A percentile compares a stretch with the other conserved stretches of the same genome.
phyloP scores from a whole-genome alignment of 2,888 invertebrate genomes.

The Polymixis lichenea region DNA sequence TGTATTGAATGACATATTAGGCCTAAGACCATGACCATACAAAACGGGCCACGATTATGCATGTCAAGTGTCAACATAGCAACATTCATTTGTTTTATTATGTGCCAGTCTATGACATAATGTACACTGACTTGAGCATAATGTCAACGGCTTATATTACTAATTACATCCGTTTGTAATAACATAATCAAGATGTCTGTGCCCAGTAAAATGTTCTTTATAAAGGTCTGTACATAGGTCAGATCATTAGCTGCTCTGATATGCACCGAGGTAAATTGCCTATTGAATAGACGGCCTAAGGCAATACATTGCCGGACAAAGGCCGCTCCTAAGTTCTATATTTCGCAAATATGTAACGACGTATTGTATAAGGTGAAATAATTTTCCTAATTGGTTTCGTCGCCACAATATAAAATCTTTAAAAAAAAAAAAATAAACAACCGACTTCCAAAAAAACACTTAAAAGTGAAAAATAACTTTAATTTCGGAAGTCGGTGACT shows the following conservation, averaged over 20 bases:
- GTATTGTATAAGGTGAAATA: slow-evolving; percentile 9
- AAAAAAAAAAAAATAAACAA: too few relatives aligned
- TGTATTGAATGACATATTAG: slow-evolving; percentile 14
- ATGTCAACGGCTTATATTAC: slow-evolving; percentile 49
- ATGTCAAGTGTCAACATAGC: slow-evolving; percentile 24
- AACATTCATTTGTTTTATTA: slow-evolving; percentile 25
- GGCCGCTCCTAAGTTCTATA: slow-evolving; percentile 41
- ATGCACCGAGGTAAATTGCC: slow-evolving; percentile 38
- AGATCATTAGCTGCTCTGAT: slow-evolving; percentile 34
- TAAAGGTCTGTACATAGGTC: slow-evolving; percentile 41
- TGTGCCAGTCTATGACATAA: slow-evolving; percentile 40
- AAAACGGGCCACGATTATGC: slow-evolving; percentile 11
- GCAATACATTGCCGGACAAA: slow-evolving; percentile 24
- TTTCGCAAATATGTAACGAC: slow-evolving; percentile 41
- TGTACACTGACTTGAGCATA: slow-evolving; percentile 37
- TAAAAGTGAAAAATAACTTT: too few relatives aligned
- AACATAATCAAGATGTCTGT: slow-evolving; percentile 49
- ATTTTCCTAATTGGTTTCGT: background rate
- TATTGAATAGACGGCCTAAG: slow-evolving; percentile 39
- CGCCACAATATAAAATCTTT: background rate
- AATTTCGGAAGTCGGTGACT: too few relatives aligned
- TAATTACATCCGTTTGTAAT: slow-evolving; percentile 47
- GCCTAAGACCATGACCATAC: slow-evolving; percentile 7
- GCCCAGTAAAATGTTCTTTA: slow-evolving; percentile 14
- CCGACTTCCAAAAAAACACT: too few relatives aligned